Evolutionary conservation across 2,888 invertebrate species (phyloP), one percentile per base, ranked within the genome.

Genomic region (Dynastes tityus): DNA sequence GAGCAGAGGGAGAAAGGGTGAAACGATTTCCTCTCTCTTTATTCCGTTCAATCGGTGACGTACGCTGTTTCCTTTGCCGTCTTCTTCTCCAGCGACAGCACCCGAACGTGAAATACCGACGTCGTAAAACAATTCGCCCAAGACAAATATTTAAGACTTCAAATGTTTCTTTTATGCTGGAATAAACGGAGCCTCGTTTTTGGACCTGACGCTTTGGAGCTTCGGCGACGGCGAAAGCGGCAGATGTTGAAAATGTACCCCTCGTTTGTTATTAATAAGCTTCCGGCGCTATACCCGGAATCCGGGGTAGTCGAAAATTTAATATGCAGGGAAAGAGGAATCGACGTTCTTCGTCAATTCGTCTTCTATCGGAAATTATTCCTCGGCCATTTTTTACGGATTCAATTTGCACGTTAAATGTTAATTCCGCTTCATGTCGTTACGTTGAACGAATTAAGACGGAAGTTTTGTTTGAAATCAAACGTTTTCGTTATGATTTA

Each of bases 241-340:
- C 73, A 74, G 73, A 74, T 74, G 73, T 74, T 61, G 73, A 74
- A 45, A 74, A 74, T 49, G 73, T 40, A 61, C 61, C 73, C 55
- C 73, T 74, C 73, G 61, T 61, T 74, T 61, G 73, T 74, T 74
- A 74, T 74, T 74, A 74, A 74, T 74, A 74, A 74, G 73, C 61
- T 74, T 61, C 73, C 73, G 73, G 73, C 45, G 29, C 58, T 22
- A 61, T 16, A 32, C 32, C 73, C 73, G 73, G 73, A 74, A 74
- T 61, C 61, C 13, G 40, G 73, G 27, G 8, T 8, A 74, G 61
- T 63, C 61, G 73, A 74, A 74, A 74, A 74, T 74, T 74, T 74
- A 74, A 74, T 74, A 74, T 74, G 73, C 73, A 74, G n/a, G 27
- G 73, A 13, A 61, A 45, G 5, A 61, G 32, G 55, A 71, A 37